These are phyloP conservation scores for Scophthalmus maximus DNA, from an alignment of 2,113 vertebrate genomes.

Conservation along the genomic window DNA sequence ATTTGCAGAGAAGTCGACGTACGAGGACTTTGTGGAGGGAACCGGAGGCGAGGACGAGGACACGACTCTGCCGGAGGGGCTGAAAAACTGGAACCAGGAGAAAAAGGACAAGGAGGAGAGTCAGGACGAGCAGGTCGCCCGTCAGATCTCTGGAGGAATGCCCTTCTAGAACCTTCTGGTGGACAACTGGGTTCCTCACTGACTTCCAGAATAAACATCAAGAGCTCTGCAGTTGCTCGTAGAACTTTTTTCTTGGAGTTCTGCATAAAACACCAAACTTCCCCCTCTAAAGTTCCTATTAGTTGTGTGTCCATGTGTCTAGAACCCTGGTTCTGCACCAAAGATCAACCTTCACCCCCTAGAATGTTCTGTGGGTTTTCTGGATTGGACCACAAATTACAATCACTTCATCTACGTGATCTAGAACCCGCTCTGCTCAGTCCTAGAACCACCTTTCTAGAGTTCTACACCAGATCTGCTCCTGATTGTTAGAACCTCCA, in stretches of 20 bases:
- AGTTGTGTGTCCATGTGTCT: too few relatives aligned
- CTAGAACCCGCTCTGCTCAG: too few relatives aligned
- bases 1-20: slow-evolving; percentile 95
- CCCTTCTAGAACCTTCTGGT: slow-evolving; percentile 81
- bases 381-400: too few relatives aligned
- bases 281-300: not conserved
- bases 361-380: not conserved
- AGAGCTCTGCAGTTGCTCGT: not conserved
- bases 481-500: too few relatives aligned
- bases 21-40: slow-evolving; percentile 97
- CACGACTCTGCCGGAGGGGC: slow-evolving; percentile 92
- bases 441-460: too few relatives aligned
- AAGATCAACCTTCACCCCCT: not conserved
- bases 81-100: slow-evolving; percentile 98
- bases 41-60: slow-evolving; percentile 95
- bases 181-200: not conserved
- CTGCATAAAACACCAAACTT: not conserved
- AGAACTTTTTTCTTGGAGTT: not conserved
- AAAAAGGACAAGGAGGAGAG: slow-evolving; percentile 86
- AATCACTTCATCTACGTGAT: too few relatives aligned
- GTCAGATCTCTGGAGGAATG: slow-evolving; percentile 85
- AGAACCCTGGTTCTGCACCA: too few relatives aligned
- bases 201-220: too few relatives aligned
- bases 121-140: slow-evolving; percentile 85
- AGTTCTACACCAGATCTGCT: too few relatives aligned